Conservation (phyloP, 53 echinoderm and acorn worm species). For the Luidia sarsii region DNA sequence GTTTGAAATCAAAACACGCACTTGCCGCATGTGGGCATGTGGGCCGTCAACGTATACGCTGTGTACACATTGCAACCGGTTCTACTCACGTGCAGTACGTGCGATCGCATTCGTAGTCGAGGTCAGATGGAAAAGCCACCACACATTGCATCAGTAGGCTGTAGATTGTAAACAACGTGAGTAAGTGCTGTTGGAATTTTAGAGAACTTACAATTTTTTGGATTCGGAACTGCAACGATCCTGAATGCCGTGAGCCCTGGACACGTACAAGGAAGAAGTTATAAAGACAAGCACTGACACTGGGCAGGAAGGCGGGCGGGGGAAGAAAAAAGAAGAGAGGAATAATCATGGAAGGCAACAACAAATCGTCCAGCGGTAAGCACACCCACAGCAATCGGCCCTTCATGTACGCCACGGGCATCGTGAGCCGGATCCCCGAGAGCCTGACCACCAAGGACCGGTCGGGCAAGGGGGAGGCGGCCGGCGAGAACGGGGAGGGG, state of each 20-base stretch:
- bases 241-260: background rate
- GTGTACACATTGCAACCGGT: too few relatives aligned
- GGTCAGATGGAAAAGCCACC: too few relatives aligned
- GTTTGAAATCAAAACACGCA: too few relatives aligned
- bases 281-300: background rate
- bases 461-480: conserved; percentile 50
- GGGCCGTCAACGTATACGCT: too few relatives aligned
- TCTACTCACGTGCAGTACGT: too few relatives aligned
- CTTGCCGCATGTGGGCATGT: too few relatives aligned
- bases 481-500: conserved; percentile 60
- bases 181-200: too few relatives aligned
- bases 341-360: too few relatives aligned
- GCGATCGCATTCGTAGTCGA: too few relatives aligned
- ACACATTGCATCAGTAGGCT: too few relatives aligned
- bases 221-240: conserved; percentile 4
- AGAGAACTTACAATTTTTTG: too few relatives aligned
- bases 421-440: conserved; percentile 89
- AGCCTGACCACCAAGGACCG: conserved; percentile 52
- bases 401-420: conserved; percentile 67
- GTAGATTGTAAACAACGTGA: too few relatives aligned
- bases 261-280: background rate
- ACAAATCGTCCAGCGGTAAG: conserved; percentile 13
- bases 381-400: conserved; percentile 48
- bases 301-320: background rate
- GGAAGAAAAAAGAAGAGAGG: conserved; percentile 16